A percentile compares a stretch with the other conserved stretches of the same genome.
Conservation (phyloP, 2,797 vertebrate species). For the Amblyopsis hoosieri region DNA sequence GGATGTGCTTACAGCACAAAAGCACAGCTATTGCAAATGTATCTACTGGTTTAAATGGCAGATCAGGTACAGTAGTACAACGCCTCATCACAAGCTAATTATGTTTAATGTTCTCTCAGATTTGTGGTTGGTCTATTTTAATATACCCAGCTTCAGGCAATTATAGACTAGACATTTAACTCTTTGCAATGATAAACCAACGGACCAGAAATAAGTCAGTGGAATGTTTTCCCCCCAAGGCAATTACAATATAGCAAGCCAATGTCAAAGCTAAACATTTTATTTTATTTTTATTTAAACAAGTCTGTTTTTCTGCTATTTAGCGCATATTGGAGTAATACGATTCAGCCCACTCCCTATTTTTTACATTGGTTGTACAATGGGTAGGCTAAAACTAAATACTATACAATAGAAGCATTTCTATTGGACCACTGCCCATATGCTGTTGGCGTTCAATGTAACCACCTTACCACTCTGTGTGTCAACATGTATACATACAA, state of each 20-base stretch:
- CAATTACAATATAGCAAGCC: not conserved
- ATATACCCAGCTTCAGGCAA: not conserved
- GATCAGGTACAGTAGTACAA: not conserved
- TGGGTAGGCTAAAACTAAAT: too few relatives aligned
- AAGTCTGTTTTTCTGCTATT: too few relatives aligned
- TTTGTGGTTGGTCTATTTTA: slow-evolving; percentile 3
- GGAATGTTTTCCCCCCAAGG: slow-evolving; percentile 8
- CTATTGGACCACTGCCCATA: too few relatives aligned
- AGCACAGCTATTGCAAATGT: not conserved
- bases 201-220: slow-evolving; percentile 4
- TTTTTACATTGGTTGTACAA: too few relatives aligned
- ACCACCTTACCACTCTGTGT: too few relatives aligned
- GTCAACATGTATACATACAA: too few relatives aligned
- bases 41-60: not conserved
- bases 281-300: too few relatives aligned
- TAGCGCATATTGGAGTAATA: too few relatives aligned
- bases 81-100: not conserved
- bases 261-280: too few relatives aligned
- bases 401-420: too few relatives aligned
- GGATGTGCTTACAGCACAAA: slow-evolving; percentile 5
- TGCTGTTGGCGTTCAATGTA: too few relatives aligned
- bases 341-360: too few relatives aligned
- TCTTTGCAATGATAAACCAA: slow-evolving; percentile 7
- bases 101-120: slow-evolving; percentile 9
- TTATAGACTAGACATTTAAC: not conserved